Evolutionary conservation across 2,888 invertebrate species (phyloP).

Genomic region (Lampropteryx suffumata): DNA sequence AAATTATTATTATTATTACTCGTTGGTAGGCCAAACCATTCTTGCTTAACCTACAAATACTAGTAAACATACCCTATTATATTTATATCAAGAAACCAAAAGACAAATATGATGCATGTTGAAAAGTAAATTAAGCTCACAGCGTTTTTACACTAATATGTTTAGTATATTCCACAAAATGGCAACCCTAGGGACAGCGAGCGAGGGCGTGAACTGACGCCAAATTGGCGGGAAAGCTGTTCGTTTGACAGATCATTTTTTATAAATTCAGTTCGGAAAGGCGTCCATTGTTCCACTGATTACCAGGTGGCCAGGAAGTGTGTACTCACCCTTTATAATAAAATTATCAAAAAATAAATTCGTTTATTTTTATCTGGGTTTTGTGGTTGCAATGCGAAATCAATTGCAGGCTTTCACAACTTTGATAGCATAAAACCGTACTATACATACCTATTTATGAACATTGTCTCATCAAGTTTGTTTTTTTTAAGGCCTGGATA

Average conservation of each 20-base stretch:
- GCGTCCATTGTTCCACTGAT: conserved; percentile 67
- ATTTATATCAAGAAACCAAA: too few relatives aligned
- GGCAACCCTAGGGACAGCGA: conserved; percentile 50
- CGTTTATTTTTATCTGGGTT: background rate
- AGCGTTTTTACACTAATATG: conserved; percentile 13
- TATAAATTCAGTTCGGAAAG: conserved; percentile 72
- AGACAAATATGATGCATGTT: too few relatives aligned
- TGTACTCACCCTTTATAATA: conserved; percentile 37
- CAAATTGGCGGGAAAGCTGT: conserved; percentile 77
- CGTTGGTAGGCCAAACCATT: too few relatives aligned
- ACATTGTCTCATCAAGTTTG: too few relatives aligned
- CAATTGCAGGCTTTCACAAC: too few relatives aligned
- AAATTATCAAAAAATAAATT: conserved; percentile 25
- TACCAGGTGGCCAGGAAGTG: conserved; percentile 74
- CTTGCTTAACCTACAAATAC: too few relatives aligned
- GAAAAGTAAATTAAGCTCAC: background rate
- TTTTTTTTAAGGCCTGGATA: too few relatives aligned
- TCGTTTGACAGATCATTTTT: conserved; percentile 78
- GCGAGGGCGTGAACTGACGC: conserved; percentile 61
- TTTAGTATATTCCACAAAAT: conserved; percentile 33
- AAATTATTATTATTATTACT: too few relatives aligned
- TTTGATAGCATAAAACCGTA: too few relatives aligned
- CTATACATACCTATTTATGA: too few relatives aligned
- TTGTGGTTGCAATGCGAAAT: too few relatives aligned
- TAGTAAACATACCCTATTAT: too few relatives aligned